Percentiles rank a stretch among this genome's conserved stretches.
These are phyloP conservation scores for Cavia porcellus DNA, from an alignment of 2,113 vertebrate species.

Conservation along the genomic window DNA sequence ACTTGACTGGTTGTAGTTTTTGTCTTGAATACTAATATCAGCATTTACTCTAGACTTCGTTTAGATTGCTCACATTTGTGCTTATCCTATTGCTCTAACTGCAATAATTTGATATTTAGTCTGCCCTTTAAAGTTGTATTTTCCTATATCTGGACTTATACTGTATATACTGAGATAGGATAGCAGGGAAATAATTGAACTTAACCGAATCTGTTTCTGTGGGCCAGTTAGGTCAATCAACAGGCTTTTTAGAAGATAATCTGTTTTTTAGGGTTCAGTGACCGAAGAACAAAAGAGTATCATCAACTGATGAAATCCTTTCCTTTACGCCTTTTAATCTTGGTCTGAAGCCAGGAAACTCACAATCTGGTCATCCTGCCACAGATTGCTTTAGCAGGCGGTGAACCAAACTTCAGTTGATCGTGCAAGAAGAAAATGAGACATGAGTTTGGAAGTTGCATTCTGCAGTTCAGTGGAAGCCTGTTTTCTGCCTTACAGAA, in stretches of 20 bases:
- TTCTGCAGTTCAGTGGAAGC: background rate
- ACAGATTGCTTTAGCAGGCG: background rate
- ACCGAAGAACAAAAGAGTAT: background rate
- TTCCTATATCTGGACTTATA: conserved; percentile 46
- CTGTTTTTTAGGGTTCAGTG: conserved; percentile 7
- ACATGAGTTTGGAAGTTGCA: background rate
- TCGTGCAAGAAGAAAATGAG: conserved; percentile 38
- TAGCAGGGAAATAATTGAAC: conserved; percentile 13
- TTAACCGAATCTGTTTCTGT: background rate
- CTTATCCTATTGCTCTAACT: background rate
- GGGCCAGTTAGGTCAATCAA: background rate
- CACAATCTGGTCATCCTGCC: background rate
- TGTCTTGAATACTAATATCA: background rate
- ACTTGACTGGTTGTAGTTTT: conserved; percentile 49
- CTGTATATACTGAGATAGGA: background rate
- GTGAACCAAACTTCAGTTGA: conserved; percentile 8
- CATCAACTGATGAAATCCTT: background rate
- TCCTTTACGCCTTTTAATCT: background rate
- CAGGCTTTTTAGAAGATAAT: background rate
- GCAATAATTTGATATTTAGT: background rate
- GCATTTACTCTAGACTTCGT: background rate
- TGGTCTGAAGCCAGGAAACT: background rate
- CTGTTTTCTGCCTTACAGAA: background rate
- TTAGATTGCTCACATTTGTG: background rate
- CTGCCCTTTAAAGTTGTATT: background rate